Conservation (phyloP, 2,888 invertebrate genomes). For the Megaustenia siamemsis region DNA sequence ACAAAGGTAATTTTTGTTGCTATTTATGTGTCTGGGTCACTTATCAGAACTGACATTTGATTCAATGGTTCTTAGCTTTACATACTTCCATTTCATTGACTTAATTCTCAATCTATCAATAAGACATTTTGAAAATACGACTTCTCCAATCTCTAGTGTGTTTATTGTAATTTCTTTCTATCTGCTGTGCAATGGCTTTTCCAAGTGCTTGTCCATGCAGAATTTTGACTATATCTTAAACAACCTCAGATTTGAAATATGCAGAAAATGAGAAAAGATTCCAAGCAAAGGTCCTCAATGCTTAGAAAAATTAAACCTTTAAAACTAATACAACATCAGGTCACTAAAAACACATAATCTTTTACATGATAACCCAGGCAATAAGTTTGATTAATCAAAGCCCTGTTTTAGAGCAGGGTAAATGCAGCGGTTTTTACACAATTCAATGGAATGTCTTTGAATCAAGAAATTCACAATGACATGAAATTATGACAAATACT, state of each 20-base stretch:
- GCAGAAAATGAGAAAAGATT: background rate
- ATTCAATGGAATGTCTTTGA: conserved; percentile 24
- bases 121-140: too few relatives aligned
- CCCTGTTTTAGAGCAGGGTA: background rate
- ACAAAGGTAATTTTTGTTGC: too few relatives aligned
- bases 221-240: background rate
- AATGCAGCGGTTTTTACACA: conserved; percentile 1
- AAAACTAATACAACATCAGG: background rate
- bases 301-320: background rate
- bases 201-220: background rate
- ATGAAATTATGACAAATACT: background rate
- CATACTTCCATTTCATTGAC: too few relatives aligned
- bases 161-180: too few relatives aligned
- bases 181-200: background rate
- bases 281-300: background rate
- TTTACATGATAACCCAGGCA: background rate
- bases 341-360: background rate
- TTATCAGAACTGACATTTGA: too few relatives aligned
- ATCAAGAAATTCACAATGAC: background rate
- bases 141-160: too few relatives aligned
- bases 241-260: background rate
- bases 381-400: background rate
- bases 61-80: too few relatives aligned
- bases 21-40: too few relatives aligned
- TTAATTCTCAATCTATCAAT: too few relatives aligned